Conservation (phyloP, 2,113 vertebrate species). For the Hiodon alosoides region DNA sequence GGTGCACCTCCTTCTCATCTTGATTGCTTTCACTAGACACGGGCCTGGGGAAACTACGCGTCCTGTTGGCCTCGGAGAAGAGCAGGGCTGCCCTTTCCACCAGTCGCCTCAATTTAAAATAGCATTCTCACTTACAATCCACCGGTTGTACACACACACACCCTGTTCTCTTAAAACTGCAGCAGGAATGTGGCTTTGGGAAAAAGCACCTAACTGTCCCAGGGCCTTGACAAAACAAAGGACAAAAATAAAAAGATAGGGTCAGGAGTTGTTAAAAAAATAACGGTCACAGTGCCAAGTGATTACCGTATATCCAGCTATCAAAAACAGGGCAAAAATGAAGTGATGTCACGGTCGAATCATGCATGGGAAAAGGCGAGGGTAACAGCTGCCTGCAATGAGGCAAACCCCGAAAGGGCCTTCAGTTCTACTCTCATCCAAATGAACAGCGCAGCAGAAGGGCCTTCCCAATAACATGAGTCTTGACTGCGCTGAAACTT, state of each 20-base stretch:
- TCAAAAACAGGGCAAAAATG: neutral
- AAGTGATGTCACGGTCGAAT: neutral
- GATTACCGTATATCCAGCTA: neutral
- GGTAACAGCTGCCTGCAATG: neutral
- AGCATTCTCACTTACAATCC: constrained; percentile 15
- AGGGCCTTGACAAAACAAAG: neutral
- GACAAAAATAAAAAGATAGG: neutral
- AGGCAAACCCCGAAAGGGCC: neutral
- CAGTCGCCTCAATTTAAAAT: constrained; percentile 19
- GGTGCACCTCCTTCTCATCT: neutral
- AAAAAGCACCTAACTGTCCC: neutral
- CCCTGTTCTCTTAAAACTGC: neutral
- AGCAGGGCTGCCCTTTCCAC: constrained; percentile 16
- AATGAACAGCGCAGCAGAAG: neutral
- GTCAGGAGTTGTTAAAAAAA: neutral
- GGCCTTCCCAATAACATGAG: no score
- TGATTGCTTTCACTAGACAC: neutral
- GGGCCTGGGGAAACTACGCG: neutral
- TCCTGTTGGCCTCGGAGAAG: constrained; percentile 7
- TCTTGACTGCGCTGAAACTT: neutral
- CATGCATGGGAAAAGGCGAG: neutral
- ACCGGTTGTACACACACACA: neutral
- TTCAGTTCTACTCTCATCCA: neutral
- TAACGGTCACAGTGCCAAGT: neutral
- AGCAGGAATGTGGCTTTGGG: neutral